Conservation (phyloP, 37 sponge, comb jelly and placozoan species). For the Hormiphora californensis region DNA sequence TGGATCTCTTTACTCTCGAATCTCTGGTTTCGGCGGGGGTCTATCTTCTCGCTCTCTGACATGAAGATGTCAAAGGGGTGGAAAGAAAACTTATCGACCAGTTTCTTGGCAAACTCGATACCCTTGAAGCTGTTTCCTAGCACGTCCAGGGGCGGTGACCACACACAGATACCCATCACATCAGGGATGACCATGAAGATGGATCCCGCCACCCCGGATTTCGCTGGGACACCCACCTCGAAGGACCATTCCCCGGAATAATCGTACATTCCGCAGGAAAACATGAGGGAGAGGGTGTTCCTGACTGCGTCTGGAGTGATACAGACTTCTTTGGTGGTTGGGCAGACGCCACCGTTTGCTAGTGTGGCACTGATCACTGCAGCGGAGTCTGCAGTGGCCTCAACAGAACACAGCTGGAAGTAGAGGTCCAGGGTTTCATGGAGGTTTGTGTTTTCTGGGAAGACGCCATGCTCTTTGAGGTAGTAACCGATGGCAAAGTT, state of each 20-base stretch:
- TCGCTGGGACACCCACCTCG: constrained; percentile 59
- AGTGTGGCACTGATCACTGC: constrained; percentile 74
- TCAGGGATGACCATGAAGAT: constrained; percentile 57
- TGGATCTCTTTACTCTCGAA: neutral
- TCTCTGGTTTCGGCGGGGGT: neutral
- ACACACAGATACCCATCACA: constrained; percentile 57
- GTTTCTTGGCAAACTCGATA: constrained; percentile 52
- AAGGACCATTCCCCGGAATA: constrained; percentile 57
- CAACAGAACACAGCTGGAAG: constrained; percentile 58
- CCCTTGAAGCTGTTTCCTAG: constrained; percentile 57
- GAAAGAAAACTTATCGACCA: constrained; percentile 56
- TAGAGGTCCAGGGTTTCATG: constrained; percentile 55
- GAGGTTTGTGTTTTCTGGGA: constrained; percentile 22
- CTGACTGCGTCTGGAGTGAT: constrained; percentile 51
- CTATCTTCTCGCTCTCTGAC: neutral
- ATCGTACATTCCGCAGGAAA: constrained; percentile 58
- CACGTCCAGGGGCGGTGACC: constrained; percentile 56
- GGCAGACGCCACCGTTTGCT: constrained; percentile 67
- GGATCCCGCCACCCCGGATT: constrained; percentile 56
- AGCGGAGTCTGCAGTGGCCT: constrained; percentile 54
- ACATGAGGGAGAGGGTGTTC: constrained; percentile 56
- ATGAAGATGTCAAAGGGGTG: constrained; percentile 42
- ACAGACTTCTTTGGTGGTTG: constrained; percentile 51
- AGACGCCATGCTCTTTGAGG: constrained; percentile 54
- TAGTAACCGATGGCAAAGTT: constrained; percentile 57